Percentiles rank a stretch among this genome's conserved stretches.
phyloP scores from a whole-genome alignment of 2,797 vertebrate species.

The Platyrinchus mystaceus region DNA sequence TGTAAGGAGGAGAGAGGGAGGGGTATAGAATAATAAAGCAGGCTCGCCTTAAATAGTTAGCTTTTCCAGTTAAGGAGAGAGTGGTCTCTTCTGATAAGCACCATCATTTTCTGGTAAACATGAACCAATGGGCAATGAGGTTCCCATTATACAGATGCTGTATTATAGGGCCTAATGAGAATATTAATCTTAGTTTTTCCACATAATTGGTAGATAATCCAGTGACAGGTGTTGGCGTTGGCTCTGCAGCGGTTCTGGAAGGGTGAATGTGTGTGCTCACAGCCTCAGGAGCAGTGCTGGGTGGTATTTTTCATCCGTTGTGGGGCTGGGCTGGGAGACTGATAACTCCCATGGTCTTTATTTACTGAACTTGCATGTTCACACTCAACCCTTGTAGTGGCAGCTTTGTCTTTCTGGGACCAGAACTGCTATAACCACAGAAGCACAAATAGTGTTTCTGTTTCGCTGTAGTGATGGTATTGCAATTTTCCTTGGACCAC shows the following conservation, averaged over 20 bases:
- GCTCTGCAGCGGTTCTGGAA: neutral
- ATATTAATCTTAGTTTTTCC: neutral
- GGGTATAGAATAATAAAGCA: neutral
- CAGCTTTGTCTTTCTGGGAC: neutral
- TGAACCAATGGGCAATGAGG: neutral
- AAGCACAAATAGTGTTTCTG: neutral
- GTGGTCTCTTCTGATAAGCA: slow-evolving; percentile 3
- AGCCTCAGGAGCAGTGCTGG: slow-evolving; percentile 29
- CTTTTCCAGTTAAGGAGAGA: slow-evolving; percentile 15
- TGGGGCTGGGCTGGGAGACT: neutral
- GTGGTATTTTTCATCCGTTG: neutral
- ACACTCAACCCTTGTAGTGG: neutral
- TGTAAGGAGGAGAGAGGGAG: neutral
- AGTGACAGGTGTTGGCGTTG: neutral
- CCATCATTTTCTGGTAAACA: slow-evolving; percentile 17
- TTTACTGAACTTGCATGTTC: neutral
- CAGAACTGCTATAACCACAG: neutral
- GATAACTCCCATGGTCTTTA: neutral
- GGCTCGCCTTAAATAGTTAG: neutral
- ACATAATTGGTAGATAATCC: neutral
- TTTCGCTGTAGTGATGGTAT: neutral
- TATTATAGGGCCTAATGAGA: neutral
- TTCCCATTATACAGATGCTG: neutral
- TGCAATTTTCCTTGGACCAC: neutral
- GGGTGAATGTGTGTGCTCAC: neutral